Conservation (phyloP, 2,888 invertebrate species). For the Lasioglossum calceatum region DNA sequence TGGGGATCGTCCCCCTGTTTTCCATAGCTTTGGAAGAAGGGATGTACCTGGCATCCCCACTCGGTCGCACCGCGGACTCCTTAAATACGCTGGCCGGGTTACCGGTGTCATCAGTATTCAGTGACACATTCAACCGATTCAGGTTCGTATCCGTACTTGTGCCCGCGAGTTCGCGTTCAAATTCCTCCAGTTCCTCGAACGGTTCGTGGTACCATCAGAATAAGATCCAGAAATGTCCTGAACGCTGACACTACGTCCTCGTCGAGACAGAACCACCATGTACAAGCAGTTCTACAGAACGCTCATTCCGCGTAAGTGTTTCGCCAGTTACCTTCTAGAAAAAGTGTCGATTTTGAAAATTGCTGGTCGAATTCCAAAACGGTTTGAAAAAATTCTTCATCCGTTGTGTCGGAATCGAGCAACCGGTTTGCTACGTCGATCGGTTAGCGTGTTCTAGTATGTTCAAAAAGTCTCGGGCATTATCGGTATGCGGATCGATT, state of each 20-base stretch:
- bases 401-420: not conserved
- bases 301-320: constrained; percentile 70
- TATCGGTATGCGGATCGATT: not conserved
- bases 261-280: constrained; percentile 53
- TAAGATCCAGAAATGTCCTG: constrained; percentile 18
- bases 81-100: constrained; percentile 55
- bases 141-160: not conserved
- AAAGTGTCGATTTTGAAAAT: not conserved
- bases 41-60: constrained; percentile 60
- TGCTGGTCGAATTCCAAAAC: not conserved
- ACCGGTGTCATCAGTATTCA: constrained; percentile 67
- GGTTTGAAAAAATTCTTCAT: not conserved
- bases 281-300: constrained; percentile 54
- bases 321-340: no score
- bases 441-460: not conserved
- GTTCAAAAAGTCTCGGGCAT: not conserved
- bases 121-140: constrained; percentile 43
- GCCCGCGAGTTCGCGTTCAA: not conserved
- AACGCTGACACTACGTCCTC: not conserved
- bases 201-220: not conserved
- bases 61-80: constrained; percentile 35
- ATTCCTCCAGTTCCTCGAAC: not conserved
- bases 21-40: constrained; percentile 37
- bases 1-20: constrained; percentile 1
- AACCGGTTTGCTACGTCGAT: not conserved